These are phyloP conservation scores for Cylloceria caligata DNA, from an alignment of 2,888 invertebrate genomes.

Conservation along the genomic window DNA sequence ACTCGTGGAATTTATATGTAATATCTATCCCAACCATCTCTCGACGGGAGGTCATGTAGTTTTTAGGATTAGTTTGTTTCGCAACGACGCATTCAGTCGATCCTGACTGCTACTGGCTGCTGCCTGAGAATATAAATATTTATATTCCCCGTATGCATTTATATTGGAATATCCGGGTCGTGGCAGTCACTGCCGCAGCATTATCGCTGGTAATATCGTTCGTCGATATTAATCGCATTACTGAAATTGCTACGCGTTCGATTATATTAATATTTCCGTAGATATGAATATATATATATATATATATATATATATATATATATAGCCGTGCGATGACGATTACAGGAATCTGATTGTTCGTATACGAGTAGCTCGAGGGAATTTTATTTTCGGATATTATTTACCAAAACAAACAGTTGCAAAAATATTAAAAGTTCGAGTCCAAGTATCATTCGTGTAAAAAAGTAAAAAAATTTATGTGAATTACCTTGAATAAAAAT, in stretches of 20 bases:
- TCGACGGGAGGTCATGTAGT: conserved; percentile 23
- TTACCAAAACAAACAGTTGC: neutral
- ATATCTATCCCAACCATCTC: conserved; percentile 41
- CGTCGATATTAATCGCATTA: conserved; percentile 61
- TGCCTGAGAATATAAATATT: conserved; percentile 53
- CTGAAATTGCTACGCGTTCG: conserved; percentile 49
- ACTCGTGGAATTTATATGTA: conserved; percentile 30
- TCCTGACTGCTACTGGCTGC: neutral
- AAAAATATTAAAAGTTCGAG: neutral
- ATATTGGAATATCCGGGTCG: conserved; percentile 28
- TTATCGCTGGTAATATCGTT: conserved; percentile 49
- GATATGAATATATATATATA: conserved; percentile 6
- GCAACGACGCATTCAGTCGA: neutral
- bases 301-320: too few species aligned
- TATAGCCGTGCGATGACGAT: neutral
- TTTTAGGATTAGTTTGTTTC: conserved; percentile 17
- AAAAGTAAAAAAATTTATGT: neutral
- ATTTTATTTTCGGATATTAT: neutral
- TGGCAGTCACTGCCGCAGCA: neutral
- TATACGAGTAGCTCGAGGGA: neutral
- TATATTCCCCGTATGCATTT: conserved; percentile 48
- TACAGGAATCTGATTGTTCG: conserved; percentile 18
- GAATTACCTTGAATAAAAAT: neutral
- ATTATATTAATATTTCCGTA: conserved; percentile 39
- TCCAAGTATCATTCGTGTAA: neutral